Conservation (phyloP, 2,113 vertebrate genomes). For the Dermatemys mawii region DNA sequence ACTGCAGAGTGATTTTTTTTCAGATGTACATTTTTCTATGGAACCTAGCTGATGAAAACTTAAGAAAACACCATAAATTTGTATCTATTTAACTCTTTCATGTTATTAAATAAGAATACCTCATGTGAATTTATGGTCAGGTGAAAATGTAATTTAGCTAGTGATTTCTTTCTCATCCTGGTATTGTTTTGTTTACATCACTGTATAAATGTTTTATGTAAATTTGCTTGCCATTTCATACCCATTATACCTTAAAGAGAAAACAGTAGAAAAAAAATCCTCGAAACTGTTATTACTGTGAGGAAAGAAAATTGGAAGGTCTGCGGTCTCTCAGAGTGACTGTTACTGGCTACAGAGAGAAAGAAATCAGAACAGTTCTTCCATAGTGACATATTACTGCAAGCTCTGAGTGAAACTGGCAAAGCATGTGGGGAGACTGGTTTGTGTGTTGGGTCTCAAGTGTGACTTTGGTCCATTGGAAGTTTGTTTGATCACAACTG, state of each 20-base stretch:
- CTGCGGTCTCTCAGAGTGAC: slow-evolving; percentile 48
- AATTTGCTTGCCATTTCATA: slow-evolving; percentile 46
- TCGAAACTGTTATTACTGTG: slow-evolving; percentile 17
- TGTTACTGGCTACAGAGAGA: not conserved
- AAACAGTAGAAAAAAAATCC: slow-evolving; percentile 57
- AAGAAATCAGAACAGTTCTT: slow-evolving; percentile 2
- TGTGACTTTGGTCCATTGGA: not conserved
- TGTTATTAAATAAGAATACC: slow-evolving; percentile 57
- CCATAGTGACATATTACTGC: not conserved
- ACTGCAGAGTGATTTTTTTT: not conserved
- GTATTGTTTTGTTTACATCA: slow-evolving; percentile 64
- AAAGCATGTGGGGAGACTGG: not conserved
- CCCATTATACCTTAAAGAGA: slow-evolving; percentile 51
- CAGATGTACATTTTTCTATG: not conserved
- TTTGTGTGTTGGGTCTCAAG: not conserved
- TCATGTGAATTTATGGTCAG: slow-evolving; percentile 61
- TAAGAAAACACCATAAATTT: slow-evolving; percentile 52
- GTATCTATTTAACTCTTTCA: slow-evolving; percentile 48
- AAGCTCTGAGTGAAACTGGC: not conserved
- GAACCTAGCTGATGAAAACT: slow-evolving; percentile 5
- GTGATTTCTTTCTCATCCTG: slow-evolving; percentile 42
- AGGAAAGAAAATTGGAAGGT: slow-evolving; percentile 28
- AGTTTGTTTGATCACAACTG: not conserved
- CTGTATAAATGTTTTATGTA: slow-evolving; percentile 50
- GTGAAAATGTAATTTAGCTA: slow-evolving; percentile 50